Evolutionary conservation across 2,888 invertebrate species (phyloP), one percentile per base, ranked within the genome.

Genomic region (Cerastis rubricosa): DNA sequence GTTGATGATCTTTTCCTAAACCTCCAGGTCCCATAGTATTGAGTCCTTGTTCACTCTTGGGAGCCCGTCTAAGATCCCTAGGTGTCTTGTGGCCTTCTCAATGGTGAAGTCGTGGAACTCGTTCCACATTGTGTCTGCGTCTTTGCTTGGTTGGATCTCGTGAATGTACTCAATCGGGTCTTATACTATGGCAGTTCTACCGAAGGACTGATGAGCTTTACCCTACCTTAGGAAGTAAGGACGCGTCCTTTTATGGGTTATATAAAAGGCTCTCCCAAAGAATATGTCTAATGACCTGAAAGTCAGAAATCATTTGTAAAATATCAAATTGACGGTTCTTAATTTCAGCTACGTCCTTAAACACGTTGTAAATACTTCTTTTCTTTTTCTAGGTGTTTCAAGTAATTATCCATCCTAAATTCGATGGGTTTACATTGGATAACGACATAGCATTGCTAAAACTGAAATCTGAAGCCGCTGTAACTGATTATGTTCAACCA

Each of bases 381-480:
- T 57, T 51, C 0, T 57, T 49, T 47, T 69, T 40, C 83, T 59
- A 94, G 94, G 89, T 94, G 0, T 90, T 91, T 63, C 74, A 89
- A 85, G 88, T 94, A 22, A 92, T 91, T 69, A 81, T 92, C 0
- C 93, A 94, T 75, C 87, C 92, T 17, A 75, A 78, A 1, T 94
- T 88, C 45, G 70, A 86, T 12, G 68, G 40, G 0, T 85, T 71
- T 25, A 81, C 81, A 8, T 69, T 94, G 5, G 85, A 92, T 43
- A 91, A 94, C 54, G 95, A 95, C 71, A 93, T 95, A 70, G 90
- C 94, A 0, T 51, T 95, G 14, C 57, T 95, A 25, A 94, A 91
- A 78, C 74, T 95, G 25, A 91, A 86, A 19, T 88, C 92, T 0
- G 91, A 92, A 82, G 93, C 88, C 0, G 68, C 73, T 1, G 94